A percentile compares a stretch with the other conserved stretches of the same genome.
Evolutionary conservation across 2,888 invertebrate genomes (phyloP).

Genomic region (Heliconius cydno): DNA sequence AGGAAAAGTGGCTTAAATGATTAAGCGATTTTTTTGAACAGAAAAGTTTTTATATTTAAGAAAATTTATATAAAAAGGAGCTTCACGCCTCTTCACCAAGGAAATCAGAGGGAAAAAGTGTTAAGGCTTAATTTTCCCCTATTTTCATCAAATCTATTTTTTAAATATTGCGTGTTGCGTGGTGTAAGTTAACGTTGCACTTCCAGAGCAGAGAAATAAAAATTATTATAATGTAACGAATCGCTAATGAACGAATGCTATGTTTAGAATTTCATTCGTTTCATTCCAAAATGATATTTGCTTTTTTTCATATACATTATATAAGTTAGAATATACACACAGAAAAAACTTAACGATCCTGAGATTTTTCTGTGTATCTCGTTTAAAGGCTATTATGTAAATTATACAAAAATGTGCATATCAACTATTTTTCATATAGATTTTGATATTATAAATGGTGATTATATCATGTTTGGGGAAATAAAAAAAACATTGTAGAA

Average conservation of each 20-base stretch:
- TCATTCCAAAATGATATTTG: too few relatives aligned
- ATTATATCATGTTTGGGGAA: background rate
- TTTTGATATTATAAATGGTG: background rate
- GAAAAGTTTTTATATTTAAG: too few relatives aligned
- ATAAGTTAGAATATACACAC: background rate
- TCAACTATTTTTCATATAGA: background rate
- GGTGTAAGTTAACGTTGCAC: background rate
- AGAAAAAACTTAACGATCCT: too few relatives aligned
- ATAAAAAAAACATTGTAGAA: background rate
- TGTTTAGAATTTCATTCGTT: too few relatives aligned
- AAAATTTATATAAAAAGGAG: too few relatives aligned
- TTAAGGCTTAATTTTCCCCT: background rate
- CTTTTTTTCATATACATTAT: background rate
- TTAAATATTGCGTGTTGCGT: background rate
- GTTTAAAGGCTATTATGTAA: background rate
- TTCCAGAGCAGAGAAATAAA: background rate
- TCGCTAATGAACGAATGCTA: too few relatives aligned
- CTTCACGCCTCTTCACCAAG: too few relatives aligned
- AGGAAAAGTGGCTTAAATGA: background rate
- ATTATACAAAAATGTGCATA: background rate
- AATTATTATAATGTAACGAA: background rate
- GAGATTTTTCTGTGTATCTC: too few relatives aligned
- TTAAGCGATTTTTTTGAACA: background rate
- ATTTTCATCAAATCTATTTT: background rate
- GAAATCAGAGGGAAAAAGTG: background rate